Percentiles rank a stretch among this genome's conserved stretches.
Conservation (phyloP, 1,140 invertebrate species). For the Geopemphigus sp. region DNA sequence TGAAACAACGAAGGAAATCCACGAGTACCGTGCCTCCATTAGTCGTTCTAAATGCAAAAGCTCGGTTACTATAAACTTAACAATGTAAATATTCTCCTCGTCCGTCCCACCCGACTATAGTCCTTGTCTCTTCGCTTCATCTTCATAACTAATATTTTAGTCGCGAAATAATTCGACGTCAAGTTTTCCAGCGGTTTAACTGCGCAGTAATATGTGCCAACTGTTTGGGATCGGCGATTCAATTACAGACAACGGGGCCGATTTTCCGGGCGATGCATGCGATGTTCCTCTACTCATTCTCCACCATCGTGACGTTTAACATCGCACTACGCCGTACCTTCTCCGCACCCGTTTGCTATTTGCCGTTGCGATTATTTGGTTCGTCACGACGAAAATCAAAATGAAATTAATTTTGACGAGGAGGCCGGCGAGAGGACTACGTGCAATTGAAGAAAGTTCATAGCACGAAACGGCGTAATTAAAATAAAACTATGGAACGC, state of each 20-base stretch:
- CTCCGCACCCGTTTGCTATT: not conserved
- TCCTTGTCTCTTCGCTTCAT: not conserved
- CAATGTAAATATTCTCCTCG: not conserved
- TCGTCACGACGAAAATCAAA: not conserved
- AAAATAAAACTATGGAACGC: too few species aligned
- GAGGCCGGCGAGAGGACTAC: too few species aligned
- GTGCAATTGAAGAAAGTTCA: too few species aligned
- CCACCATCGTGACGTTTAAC: not conserved
- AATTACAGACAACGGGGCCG: constrained; percentile 1
- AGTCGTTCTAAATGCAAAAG: not conserved
- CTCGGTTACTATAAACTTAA: not conserved
- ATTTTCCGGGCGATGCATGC: constrained; percentile 3
- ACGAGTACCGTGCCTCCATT: not conserved
- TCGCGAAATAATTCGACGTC: not conserved
- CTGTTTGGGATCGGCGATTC: not conserved
- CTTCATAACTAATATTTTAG: not conserved
- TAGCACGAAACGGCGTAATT: too few species aligned
- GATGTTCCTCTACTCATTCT: not conserved
- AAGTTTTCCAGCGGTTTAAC: not conserved
- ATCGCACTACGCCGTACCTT: not conserved
- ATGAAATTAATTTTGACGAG: constrained; percentile 11
- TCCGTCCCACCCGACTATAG: not conserved
- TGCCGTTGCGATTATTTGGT: not conserved
- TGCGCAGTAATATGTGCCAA: not conserved
- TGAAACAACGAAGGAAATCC: not conserved